phyloP scores from a whole-genome alignment of 2,113 vertebrate species.

The Papio anubis region DNA sequence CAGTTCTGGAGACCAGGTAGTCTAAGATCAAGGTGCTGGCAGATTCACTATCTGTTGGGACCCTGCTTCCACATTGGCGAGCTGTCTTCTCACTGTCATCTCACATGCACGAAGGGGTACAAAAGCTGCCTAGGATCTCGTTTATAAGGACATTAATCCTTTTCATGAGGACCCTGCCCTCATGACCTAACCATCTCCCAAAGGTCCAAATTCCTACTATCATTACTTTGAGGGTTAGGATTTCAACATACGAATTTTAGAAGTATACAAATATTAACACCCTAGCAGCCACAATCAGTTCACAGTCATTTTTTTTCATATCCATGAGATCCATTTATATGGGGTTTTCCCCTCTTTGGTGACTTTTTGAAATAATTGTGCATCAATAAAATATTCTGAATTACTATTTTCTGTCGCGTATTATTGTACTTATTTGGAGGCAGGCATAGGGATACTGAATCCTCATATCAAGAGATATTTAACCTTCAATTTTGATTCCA shows the following conservation, averaged over 20 bases:
- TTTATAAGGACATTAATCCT: background rate
- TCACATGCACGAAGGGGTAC: background rate
- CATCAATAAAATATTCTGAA: background rate
- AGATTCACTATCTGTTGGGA: background rate
- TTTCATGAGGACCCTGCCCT: background rate
- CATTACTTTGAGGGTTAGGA: background rate
- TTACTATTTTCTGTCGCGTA: background rate
- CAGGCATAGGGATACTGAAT: background rate
- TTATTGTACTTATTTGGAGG: background rate
- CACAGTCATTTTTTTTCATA: background rate
- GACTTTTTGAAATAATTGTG: background rate
- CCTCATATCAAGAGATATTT: background rate
- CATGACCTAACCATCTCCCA: background rate
- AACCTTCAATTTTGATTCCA: background rate
- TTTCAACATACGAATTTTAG: background rate
- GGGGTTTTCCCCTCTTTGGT: background rate
- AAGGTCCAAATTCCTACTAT: background rate
- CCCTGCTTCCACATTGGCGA: rapidly evolving
- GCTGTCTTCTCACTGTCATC: background rate
- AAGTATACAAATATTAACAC: background rate
- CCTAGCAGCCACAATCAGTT: background rate
- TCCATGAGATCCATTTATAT: background rate
- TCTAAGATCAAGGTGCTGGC: background rate
- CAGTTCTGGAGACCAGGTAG: background rate
- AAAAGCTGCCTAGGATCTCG: background rate